These are phyloP conservation scores for Alfaro cultratus DNA, from an alignment of 2,797 vertebrate genomes.

Conservation along the genomic window DNA sequence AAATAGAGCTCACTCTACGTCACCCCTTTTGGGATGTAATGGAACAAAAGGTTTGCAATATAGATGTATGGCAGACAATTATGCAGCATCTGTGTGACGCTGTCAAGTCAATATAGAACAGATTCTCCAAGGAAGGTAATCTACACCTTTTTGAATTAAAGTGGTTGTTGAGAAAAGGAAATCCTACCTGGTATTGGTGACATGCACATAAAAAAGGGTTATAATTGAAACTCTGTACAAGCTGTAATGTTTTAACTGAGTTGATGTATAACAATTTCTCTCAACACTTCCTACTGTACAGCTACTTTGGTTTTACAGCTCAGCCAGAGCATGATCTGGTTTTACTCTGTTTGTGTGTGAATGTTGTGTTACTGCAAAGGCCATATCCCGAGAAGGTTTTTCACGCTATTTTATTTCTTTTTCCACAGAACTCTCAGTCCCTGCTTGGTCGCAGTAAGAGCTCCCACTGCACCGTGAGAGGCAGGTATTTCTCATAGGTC, in stretches of 20 bases:
- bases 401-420: not conserved
- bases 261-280: not conserved
- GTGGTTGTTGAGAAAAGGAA: not conserved
- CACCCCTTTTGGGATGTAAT: not conserved
- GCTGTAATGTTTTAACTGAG: not conserved
- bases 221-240: not conserved
- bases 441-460: not conserved
- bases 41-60: not conserved
- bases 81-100: not conserved
- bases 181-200: not conserved
- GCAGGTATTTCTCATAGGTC: slow-evolving; percentile 26
- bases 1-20: not conserved
- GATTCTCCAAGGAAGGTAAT: not conserved
- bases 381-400: not conserved
- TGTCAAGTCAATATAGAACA: not conserved
- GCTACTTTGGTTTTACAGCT: not conserved
- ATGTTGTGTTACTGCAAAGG: not conserved
- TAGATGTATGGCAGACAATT: not conserved
- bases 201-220: not conserved
- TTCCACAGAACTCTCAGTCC: not conserved
- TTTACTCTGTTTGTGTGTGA: not conserved
- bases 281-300: not conserved
- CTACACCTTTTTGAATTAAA: not conserved
- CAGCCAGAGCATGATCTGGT: not conserved
- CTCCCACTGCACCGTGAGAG: not conserved